Percentiles rank a stretch among this genome's conserved stretches.
Conservation (phyloP, 2,797 vertebrate species). For the Epinephelus awoara region DNA sequence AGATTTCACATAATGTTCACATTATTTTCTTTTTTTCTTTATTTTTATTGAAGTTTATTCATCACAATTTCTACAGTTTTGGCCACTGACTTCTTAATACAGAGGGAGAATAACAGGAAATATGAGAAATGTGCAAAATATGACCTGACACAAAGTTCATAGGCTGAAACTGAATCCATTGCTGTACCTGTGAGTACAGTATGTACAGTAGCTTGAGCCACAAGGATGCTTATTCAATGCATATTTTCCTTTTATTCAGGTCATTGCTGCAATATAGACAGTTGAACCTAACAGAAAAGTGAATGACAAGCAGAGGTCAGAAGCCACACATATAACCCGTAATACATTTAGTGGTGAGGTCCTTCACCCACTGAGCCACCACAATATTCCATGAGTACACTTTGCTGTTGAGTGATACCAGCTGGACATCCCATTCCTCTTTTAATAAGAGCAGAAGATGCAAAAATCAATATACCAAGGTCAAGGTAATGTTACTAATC, state of each 20-base stretch:
- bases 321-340: conserved; percentile 24
- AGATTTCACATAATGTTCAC: background rate
- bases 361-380: conserved; percentile 15
- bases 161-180: conserved; percentile 38
- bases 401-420: conserved; percentile 45
- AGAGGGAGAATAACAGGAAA: conserved; percentile 22
- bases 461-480: conserved; percentile 80
- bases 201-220: conserved; percentile 26
- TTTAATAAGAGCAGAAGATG: conserved; percentile 66
- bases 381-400: conserved; percentile 32
- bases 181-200: conserved; percentile 44
- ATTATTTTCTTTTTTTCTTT: fast-evolving
- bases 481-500: conserved; percentile 78
- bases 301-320: conserved; percentile 45
- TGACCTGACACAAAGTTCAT: conserved; percentile 30
- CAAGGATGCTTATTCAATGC: conserved; percentile 31
- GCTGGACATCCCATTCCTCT: conserved; percentile 64
- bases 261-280: conserved; percentile 37
- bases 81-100: background rate
- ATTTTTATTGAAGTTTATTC: background rate
- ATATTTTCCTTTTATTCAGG: conserved; percentile 30
- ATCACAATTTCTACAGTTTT: background rate
- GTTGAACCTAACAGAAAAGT: conserved; percentile 18
- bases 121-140: conserved; percentile 38
- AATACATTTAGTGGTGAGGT: conserved; percentile 27